Conservation (phyloP, 2,888 invertebrate genomes). For the Dynastes grantii region DNA sequence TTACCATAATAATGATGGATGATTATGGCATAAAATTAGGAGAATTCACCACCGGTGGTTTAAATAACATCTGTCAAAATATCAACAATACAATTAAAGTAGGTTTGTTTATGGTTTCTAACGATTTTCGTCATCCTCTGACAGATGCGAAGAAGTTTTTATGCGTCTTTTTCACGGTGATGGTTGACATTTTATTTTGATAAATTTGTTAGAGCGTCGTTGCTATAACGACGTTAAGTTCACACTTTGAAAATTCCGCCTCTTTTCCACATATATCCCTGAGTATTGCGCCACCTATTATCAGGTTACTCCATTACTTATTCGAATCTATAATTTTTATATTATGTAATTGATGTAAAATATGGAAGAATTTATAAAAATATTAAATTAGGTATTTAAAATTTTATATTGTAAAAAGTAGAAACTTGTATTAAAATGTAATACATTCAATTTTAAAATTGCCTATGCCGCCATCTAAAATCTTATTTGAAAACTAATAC, state of each 20-base stretch:
- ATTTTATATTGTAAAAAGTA: no score
- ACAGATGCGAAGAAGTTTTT: constrained; percentile 1
- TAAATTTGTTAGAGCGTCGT: constrained; percentile 29
- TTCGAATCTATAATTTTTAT: no score
- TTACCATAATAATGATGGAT: constrained; percentile 12
- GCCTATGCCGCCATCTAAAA: no score
- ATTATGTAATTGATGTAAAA: no score
- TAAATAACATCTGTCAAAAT: constrained; percentile 44
- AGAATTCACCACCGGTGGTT: not conserved
- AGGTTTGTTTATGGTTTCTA: constrained; percentile 39
- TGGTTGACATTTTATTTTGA: constrained; percentile 37
- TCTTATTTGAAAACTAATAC: no score
- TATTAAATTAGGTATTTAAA: no score
- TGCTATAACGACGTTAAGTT: constrained; percentile 18
- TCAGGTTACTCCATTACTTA: no score
- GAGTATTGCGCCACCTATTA: not conserved
- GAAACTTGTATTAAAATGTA: no score
- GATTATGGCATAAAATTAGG: not conserved
- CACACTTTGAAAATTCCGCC: not conserved
- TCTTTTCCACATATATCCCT: not conserved
- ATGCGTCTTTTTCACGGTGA: constrained; percentile 12
- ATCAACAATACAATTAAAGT: constrained; percentile 43
- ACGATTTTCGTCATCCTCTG: constrained; percentile 43
- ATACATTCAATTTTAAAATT: no score
- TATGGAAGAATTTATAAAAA: no score